These are phyloP conservation scores for Neogobius melanostomus DNA, from an alignment of 2,113 vertebrate species.

Conservation along the genomic window DNA sequence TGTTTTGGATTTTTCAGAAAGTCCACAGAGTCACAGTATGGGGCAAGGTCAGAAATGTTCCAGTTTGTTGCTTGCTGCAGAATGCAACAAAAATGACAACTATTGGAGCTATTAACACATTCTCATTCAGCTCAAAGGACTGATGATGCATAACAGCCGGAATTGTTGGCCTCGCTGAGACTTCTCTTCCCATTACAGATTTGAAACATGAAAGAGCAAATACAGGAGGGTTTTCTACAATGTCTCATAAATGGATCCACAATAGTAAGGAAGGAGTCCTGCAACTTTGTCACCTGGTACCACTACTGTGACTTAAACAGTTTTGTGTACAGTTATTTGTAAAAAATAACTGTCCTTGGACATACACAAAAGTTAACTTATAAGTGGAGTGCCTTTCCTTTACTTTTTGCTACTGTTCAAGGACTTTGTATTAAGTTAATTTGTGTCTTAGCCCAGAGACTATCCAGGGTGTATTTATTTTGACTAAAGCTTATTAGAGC, in stretches of 20 bases:
- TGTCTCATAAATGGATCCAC: constrained; percentile 25
- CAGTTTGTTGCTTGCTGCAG: not conserved
- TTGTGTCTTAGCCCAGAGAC: too few relatives aligned
- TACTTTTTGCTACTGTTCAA: too few relatives aligned
- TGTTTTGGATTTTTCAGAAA: constrained; percentile 37
- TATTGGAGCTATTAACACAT: constrained; percentile 15
- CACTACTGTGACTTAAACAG: not conserved
- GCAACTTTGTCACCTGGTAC: constrained; percentile 2
- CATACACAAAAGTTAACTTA: too few relatives aligned
- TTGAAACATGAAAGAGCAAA: constrained; percentile 19
- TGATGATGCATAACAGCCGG: constrained; percentile 14
- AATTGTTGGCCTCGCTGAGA: constrained; percentile 10
- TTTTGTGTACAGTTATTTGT: too few relatives aligned
- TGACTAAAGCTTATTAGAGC: too few relatives aligned
- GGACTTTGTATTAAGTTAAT: too few relatives aligned
- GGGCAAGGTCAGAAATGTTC: constrained; percentile 24
- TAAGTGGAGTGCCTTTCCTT: too few relatives aligned
- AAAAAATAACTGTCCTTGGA: too few relatives aligned
- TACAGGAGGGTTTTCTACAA: constrained; percentile 29
- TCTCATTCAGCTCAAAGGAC: constrained; percentile 2
- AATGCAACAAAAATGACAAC: constrained; percentile 6
- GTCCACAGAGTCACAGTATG: constrained; percentile 12
- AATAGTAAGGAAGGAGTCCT: constrained; percentile 8
- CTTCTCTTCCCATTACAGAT: constrained; percentile 1
- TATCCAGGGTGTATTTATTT: too few relatives aligned